Conservation (phyloP, 2,113 vertebrate genomes). For the Otocyon megalotis region DNA sequence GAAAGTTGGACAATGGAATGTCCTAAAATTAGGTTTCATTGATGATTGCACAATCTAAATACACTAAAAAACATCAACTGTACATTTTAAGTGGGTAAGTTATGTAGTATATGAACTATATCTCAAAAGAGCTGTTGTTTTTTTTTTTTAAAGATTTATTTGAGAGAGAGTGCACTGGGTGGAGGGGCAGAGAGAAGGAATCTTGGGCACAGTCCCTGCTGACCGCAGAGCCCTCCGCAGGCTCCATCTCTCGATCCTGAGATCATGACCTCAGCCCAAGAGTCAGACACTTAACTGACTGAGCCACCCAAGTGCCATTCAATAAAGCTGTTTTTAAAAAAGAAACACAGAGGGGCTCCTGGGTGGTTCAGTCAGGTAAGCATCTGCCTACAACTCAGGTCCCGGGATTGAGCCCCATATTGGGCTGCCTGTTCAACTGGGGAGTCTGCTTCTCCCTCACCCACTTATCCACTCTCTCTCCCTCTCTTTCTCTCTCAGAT, state of each 20-base stretch:
- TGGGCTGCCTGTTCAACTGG: no score
- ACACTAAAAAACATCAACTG: not conserved
- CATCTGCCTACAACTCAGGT: no score
- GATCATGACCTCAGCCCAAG: not conserved
- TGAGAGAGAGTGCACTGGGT: not conserved
- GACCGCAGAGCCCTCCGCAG: not conserved
- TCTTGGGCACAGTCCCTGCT: not conserved
- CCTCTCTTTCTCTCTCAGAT: no score
- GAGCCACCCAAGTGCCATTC: not conserved
- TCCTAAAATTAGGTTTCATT: not conserved
- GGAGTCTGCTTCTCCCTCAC: no score
- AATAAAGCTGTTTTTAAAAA: not conserved
- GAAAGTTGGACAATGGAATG: constrained; percentile 6
- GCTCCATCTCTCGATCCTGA: not conserved
- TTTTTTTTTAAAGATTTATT: not conserved
- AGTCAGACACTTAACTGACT: not conserved
- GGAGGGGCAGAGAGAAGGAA: not conserved
- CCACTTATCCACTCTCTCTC: no score
- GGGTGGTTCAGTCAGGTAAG: no score
- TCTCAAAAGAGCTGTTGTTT: not conserved
- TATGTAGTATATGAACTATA: not conserved
- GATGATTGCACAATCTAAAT: not conserved
- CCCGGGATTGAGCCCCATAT: no score
- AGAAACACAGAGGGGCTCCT: not conserved
- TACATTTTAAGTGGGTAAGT: not conserved